A percentile compares a stretch with the other conserved stretches of the same genome.
Conservation (phyloP, 2,797 vertebrate species). For the Alca torda region DNA sequence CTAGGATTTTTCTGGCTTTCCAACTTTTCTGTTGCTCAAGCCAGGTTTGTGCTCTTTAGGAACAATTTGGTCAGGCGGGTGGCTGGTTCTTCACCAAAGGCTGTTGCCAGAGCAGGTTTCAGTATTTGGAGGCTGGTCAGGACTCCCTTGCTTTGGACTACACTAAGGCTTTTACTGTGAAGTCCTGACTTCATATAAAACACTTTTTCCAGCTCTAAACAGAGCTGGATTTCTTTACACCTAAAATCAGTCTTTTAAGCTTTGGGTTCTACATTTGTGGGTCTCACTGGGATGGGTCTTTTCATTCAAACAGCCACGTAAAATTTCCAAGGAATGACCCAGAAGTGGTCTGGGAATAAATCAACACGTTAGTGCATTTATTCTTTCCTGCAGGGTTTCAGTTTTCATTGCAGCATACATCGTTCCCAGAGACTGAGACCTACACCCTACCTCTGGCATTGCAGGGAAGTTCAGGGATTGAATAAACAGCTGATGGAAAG, state of each 20-base stretch:
- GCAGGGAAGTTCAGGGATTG: neutral
- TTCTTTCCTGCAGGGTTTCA: neutral
- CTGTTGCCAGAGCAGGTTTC: neutral
- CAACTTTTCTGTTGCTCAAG: neutral
- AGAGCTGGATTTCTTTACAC: neutral
- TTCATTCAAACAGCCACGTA: neutral
- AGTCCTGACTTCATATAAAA: neutral
- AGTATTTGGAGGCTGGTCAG: neutral
- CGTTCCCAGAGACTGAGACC: neutral
- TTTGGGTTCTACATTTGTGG: neutral
- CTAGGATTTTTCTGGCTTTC: neutral
- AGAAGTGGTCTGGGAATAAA: neutral
- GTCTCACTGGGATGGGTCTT: neutral
- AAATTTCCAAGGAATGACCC: neutral
- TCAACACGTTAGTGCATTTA: neutral
- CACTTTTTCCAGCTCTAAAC: neutral
- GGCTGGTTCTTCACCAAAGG: neutral
- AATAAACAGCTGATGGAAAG: neutral
- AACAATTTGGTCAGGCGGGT: neutral
- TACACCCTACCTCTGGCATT: neutral
- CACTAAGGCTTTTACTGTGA: neutral
- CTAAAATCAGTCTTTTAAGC: neutral
- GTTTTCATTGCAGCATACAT: neutral
- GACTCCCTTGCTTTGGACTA: neutral
- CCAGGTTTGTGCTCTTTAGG: neutral